Base-by-base conservation (phyloP, 2,888 invertebrate species). In the Athalia circularis region DNA sequence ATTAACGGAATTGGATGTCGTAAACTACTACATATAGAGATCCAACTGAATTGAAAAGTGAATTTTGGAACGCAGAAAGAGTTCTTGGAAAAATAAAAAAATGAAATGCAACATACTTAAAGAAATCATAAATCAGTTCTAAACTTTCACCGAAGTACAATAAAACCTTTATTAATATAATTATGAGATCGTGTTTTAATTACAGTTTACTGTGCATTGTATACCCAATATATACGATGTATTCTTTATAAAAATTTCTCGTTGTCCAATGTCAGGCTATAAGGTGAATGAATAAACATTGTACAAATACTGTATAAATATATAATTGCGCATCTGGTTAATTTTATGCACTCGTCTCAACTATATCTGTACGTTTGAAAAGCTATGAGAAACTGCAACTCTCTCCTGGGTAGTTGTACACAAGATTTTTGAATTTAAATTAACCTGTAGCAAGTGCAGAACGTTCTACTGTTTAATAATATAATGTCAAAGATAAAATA, bases 181-280 rank as follows among this genome's bases (percentile, higher is more conserved):
- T 70, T 70, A 54, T 54, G 70, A 70, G 54, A 52, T 29, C 54
- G 70, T 48, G 65, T 68, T 5, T 70, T 57, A 70, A 70, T 70
- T 70, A 29, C 29, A 50, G 54, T n/a, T 43, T 11, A 43, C 43
- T 70, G 54, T 57, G 29, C 7, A 52, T 9, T 52, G 11, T 52
- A 52, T 52, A 52, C 11, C 1, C 3, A 52, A 52, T 52, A 52
- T 52, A 3, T 29, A 6, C 8, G 50, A 6, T 29, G 50, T 47
- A 50, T n/a, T 45, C 54, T 70, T 5, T 52, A n/a, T 57, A 57
- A 54, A 6, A 70, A 54, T 70, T 70, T 70, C 70, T 70, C 70
- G 43, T 29, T 29, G 29, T 70, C 57, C 54, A 57, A 70, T 70
- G 70, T 57, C 57, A 70, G 43, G 70, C 15, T 50, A 13, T 54